These are phyloP conservation scores for Alligator sinensis DNA, from an alignment of 2,113 vertebrate genomes.

Conservation along the genomic window DNA sequence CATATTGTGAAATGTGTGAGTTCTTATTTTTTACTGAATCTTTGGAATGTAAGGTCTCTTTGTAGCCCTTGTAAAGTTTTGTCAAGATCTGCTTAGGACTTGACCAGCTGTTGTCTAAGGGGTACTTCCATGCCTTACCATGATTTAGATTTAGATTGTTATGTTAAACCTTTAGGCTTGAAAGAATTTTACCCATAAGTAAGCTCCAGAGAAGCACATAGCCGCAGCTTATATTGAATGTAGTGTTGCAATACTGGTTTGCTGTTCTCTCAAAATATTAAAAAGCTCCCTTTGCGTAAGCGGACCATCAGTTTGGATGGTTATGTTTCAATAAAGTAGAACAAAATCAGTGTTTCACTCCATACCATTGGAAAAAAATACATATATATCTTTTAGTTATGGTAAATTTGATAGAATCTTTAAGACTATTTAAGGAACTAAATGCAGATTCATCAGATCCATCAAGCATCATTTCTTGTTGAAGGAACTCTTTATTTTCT, in stretches of 20 bases:
- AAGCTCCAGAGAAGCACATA: background rate
- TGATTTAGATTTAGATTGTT: background rate
- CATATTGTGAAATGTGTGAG: background rate
- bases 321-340: background rate
- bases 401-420: background rate
- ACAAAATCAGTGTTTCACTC: background rate
- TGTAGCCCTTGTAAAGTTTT: constrained; percentile 2
- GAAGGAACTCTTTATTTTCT: background rate
- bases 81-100: background rate
- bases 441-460: background rate
- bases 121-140: background rate
- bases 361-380: background rate
- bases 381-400: background rate
- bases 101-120: constrained; percentile 30
- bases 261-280: background rate
- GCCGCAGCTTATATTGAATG: background rate
- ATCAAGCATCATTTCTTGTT: background rate
- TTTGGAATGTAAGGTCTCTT: constrained; percentile 41
- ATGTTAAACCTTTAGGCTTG: background rate
- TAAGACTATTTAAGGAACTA: background rate
- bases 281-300: background rate
- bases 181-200: background rate
- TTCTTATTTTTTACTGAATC: constrained; percentile 7
- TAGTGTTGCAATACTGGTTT: background rate
- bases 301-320: background rate